Conservation (phyloP, 2,888 invertebrate genomes). For the Chouioia cunea region DNA sequence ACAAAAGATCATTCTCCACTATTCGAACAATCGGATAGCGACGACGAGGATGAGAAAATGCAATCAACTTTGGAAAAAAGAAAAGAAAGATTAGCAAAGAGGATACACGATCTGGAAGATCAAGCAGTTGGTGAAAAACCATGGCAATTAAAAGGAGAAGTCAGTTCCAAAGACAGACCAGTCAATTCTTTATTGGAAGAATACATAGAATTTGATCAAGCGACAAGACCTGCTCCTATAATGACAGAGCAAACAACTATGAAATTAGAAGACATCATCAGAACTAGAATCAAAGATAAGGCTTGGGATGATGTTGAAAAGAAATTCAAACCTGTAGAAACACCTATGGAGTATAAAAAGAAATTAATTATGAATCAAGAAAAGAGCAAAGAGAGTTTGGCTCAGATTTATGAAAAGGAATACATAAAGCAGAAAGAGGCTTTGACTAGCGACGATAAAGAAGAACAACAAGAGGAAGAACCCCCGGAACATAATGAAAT, state of each 20-base stretch:
- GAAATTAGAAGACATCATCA: constrained; percentile 91
- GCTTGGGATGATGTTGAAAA: constrained; percentile 94
- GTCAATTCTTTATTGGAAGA: constrained; percentile 94
- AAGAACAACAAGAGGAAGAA: constrained; percentile 74
- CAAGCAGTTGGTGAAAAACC: constrained; percentile 85
- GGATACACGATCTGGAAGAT: constrained; percentile 80
- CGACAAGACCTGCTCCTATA: constrained; percentile 86
- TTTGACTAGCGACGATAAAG: constrained; percentile 71
- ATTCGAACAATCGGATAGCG: constrained; percentile 59
- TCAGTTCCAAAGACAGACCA: constrained; percentile 82
- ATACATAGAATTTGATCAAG: constrained; percentile 89
- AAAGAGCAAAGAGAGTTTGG: constrained; percentile 92
- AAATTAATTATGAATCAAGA: constrained; percentile 90
- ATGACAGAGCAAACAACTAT: constrained; percentile 92
- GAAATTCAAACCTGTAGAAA: constrained; percentile 86
- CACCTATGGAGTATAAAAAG: constrained; percentile 88
- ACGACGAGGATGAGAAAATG: constrained; percentile 38
- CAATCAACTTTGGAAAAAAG: constrained; percentile 81
- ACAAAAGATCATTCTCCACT: constrained; percentile 41
- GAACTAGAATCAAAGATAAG: constrained; percentile 90
- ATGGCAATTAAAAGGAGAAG: constrained; percentile 96
- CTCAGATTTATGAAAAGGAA: constrained; percentile 94
- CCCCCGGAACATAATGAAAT: constrained; percentile 86
- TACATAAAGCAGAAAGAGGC: constrained; percentile 79
- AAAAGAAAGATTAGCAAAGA: constrained; percentile 78